Evolutionary conservation across 2,113 vertebrate species (phyloP), one percentile per base, ranked within the genome.

Genomic region (Misgurnus mizolepis): DNA sequence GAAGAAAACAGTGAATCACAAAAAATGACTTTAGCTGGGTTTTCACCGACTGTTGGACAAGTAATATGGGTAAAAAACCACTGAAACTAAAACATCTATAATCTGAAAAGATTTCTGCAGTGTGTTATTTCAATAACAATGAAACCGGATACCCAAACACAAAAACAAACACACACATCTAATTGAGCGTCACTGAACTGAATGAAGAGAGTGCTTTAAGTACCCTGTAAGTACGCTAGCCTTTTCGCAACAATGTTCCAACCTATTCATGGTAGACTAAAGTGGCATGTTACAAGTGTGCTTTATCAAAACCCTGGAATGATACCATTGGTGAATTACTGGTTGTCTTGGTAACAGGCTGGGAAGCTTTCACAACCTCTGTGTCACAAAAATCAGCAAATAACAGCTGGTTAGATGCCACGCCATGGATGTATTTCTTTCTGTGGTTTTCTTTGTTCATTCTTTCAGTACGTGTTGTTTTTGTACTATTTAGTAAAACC

Each of bases 271-370:
- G 72, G 78, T 58, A 75, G 71, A 82, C 39, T 72, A 4, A 4
- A 45, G 56, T 40, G 60, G 45, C 67, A 41, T 66, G 61, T 60
- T 74, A 22, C 67, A 45, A 85, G 67, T 34, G 60, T 41, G 72
- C 78, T 72, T 83, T 47, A 71, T 67, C 61, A 70, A 79, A 80
- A 73, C 60, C 68, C 76, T 77, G 62, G 68, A 49, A 83, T 76
- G 73, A 79, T 82, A 82, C 50, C 73, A 17, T 81, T 83, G 80
- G 15, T 74, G 79, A 86, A 85, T 67, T 86, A 86, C 85, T 76
- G 50, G 83, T 89, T 76, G 78, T 75, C 85, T 60, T 86, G 83
- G 88, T 85, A 88, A 88, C 85, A 58, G 85, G 78, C 81, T 83
- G 62, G 85, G 85, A 73, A 65, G 58, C 84, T 50, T 39, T 68